These are phyloP conservation scores for Penaeus indicus DNA, from an alignment of 1,140 invertebrate genomes.

Conservation along the genomic window DNA sequence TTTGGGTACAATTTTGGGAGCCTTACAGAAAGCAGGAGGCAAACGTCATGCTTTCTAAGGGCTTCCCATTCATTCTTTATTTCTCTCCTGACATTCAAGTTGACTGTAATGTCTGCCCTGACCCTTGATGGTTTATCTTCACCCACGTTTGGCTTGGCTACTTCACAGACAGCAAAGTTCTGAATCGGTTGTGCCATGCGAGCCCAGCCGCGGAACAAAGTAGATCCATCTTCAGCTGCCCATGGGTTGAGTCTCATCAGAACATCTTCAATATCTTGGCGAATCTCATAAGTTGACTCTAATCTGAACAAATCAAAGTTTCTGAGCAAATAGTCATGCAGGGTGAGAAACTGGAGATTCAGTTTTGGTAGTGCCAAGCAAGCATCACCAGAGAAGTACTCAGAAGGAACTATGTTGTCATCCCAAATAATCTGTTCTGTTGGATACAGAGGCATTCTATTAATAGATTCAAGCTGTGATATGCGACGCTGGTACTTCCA, in stretches of 20 bases:
- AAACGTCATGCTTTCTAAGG: conserved; percentile 96
- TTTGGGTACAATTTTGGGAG: conserved; percentile 75
- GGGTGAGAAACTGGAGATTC: conserved; percentile 97
- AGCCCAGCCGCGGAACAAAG: conserved; percentile 97
- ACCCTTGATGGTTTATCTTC: conserved; percentile 96
- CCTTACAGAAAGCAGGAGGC: conserved; percentile 93
- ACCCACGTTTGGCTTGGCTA: conserved; percentile 78
- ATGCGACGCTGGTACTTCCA: conserved; percentile 82
- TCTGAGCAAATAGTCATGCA: conserved; percentile 97
- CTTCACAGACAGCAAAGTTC: conserved; percentile 94
- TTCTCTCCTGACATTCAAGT: conserved; percentile 88
- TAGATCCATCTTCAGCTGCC: conserved; percentile 87
- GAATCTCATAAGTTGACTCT: conserved; percentile 99
- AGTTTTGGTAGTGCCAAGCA: conserved; percentile 97
- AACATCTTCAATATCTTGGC: conserved; percentile 98
- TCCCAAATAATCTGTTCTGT: conserved; percentile 99
- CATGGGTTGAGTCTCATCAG: conserved; percentile 94
- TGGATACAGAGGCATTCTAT: conserved; percentile 98
- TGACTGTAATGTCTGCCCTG: conserved; percentile 93
- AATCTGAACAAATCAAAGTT: conserved; percentile 98
- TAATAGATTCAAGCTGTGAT: conserved; percentile 94
- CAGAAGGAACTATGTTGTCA: conserved; percentile 97
- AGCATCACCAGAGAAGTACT: conserved; percentile 96
- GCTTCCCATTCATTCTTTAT: conserved; percentile 98
- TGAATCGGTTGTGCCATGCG: conserved; percentile 97